A percentile compares a stretch with the other conserved stretches of the same genome.
phyloP scores from a whole-genome alignment of 1,140 invertebrate species.

The Tetranychus cinnabarinus region DNA sequence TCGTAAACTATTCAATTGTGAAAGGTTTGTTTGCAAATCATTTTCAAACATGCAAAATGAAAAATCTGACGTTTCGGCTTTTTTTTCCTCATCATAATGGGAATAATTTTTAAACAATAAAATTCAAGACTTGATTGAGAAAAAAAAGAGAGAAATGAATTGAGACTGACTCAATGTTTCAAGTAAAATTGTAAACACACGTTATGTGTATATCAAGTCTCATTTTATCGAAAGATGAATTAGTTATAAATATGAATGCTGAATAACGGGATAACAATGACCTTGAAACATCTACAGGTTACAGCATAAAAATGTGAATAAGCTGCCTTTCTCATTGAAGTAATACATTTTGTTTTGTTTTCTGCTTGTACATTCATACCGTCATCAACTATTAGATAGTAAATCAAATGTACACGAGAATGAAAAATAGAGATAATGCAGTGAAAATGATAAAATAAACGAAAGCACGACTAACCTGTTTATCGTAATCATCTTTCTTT shows the following conservation, averaged over 20 bases:
- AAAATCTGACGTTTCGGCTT: background rate
- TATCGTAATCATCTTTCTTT: background rate
- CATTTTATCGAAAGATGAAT: too few relatives aligned
- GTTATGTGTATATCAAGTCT: too few relatives aligned
- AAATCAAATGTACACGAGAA: background rate
- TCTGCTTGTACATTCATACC: background rate
- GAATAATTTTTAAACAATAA: too few relatives aligned
- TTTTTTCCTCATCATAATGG: background rate
- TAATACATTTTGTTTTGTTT: background rate
- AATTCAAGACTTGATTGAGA: too few relatives aligned
- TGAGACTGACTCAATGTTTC: too few relatives aligned
- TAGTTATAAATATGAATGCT: too few relatives aligned
- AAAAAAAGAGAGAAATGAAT: too few relatives aligned
- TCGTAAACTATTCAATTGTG: too few relatives aligned
- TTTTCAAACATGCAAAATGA: too few relatives aligned
- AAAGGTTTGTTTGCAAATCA: too few relatives aligned
- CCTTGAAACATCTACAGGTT: background rate
- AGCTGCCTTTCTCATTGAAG: background rate
- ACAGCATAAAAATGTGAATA: background rate
- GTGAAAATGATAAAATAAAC: background rate
- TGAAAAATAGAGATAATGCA: background rate
- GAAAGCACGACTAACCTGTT: background rate
- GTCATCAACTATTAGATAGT: background rate
- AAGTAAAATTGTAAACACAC: too few relatives aligned
- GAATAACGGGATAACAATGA: background rate